Evolutionary conservation across 2,888 invertebrate genomes (phyloP).

Genomic region (Chesias legatella): DNA sequence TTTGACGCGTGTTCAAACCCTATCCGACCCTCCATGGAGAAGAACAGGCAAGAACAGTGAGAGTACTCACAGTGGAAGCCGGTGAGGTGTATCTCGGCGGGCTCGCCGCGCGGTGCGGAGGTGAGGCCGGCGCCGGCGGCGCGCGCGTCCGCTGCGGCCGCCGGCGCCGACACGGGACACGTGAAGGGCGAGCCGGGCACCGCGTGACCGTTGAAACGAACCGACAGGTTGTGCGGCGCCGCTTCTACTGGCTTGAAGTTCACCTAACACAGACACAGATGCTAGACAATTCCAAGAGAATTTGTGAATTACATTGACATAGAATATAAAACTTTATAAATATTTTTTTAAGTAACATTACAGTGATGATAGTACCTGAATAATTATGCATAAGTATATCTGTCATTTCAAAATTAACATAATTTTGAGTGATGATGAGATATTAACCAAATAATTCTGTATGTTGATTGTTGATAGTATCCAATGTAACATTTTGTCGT

Average conservation of each 20-base stretch:
- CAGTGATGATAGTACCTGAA: no score
- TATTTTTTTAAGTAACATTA: no score
- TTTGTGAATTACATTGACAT: constrained; percentile 4
- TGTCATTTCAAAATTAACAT: no score
- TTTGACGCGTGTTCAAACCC: no score
- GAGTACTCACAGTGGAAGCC: constrained; percentile 63
- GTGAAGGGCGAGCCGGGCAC: constrained; percentile 96
- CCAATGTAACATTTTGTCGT: no score
- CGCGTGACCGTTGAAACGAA: constrained; percentile 88
- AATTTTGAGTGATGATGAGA: no score
- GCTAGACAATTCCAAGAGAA: not conserved
- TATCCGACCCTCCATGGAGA: not conserved
- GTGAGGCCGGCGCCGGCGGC: constrained; percentile 65
- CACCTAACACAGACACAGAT: constrained; percentile 69
- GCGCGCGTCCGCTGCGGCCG: constrained; percentile 65
- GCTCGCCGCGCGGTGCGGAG: constrained; percentile 61
- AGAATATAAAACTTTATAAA: no score
- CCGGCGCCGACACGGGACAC: constrained; percentile 85
- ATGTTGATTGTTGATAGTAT: no score
- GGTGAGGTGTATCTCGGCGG: constrained; percentile 68
- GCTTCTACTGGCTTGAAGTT: constrained; percentile 98
- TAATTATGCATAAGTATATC: no score
- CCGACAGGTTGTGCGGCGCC: constrained; percentile 93
- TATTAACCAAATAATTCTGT: no score
- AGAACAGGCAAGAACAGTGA: not conserved